Evolutionary conservation across 2,888 invertebrate species (phyloP).

Genomic region (Hemaris fuciformis): DNA sequence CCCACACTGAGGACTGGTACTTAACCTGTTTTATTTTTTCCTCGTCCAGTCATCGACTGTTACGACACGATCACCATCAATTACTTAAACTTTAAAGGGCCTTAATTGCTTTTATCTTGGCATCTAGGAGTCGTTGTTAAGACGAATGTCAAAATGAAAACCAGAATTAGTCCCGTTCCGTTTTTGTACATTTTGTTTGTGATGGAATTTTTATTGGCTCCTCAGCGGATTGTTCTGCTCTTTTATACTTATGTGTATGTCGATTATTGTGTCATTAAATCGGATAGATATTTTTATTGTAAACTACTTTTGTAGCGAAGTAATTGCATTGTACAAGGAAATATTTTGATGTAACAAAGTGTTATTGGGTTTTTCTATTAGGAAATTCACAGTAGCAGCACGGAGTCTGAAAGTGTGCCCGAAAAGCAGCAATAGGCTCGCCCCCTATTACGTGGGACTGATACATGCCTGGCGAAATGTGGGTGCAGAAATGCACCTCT

Average conservation of each 20-base stretch:
- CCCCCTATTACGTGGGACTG: too few relatives aligned
- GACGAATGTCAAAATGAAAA: slow-evolving; percentile 43
- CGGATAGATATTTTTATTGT: not conserved
- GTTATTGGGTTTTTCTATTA: too few relatives aligned
- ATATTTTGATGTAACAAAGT: too few relatives aligned
- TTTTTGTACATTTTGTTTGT: slow-evolving; percentile 17
- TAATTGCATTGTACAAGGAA: not conserved
- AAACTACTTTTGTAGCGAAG: not conserved
- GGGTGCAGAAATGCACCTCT: too few relatives aligned
- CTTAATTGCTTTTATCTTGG: slow-evolving; percentile 65
- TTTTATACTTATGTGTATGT: not conserved
- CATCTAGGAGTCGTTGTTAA: slow-evolving; percentile 42
- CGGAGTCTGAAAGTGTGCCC: too few relatives aligned
- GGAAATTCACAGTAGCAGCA: too few relatives aligned
- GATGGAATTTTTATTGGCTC: slow-evolving; percentile 12
- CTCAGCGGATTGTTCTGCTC: not conserved
- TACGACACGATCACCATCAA: slow-evolving; percentile 46
- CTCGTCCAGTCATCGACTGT: slow-evolving; percentile 35
- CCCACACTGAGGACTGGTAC: not conserved
- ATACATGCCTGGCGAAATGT: too few relatives aligned
- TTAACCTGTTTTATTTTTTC: slow-evolving; percentile 23
- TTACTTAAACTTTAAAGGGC: slow-evolving; percentile 48
- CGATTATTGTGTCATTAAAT: not conserved
- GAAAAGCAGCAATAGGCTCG: too few relatives aligned
- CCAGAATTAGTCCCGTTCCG: slow-evolving; percentile 25